Evolutionary conservation across 2,113 vertebrate genomes (phyloP), one percentile per base, ranked within the genome.

Genomic region (Apistogramma diplotaenia): DNA sequence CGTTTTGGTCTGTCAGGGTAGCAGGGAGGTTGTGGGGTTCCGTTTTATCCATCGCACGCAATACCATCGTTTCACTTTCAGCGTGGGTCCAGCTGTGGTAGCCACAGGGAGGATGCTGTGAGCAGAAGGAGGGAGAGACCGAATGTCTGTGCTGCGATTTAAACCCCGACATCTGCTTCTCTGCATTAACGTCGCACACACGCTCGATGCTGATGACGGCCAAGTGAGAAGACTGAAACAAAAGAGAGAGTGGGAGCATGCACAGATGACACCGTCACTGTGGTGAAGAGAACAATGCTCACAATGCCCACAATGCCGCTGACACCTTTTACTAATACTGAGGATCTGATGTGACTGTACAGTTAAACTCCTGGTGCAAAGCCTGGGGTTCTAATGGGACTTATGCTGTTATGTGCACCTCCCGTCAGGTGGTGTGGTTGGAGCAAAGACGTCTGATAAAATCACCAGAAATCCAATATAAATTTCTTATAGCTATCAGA

Each of bases 161-260:
- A 78, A 72, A 85, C 19, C 49, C 57, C 71, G 46, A 57, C 85
- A 90, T 89, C 77, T 90, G 84, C 70, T 57, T 74, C 78, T 59
- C 71, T 53, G 9, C n/a, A 43, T 79, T 61, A 31, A 60, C 78
- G 85, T 79, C 51, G 31, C 57, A 31, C 6, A 46, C 61, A 59
- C 73, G 74, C 40, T 72, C 1, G 7, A 51, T 58, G n/a, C 43
- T 74, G 65, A 79, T 60, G 46, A 19, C 25, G n/a, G 76, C 51
- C n/a, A 16, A 19, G 79, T 62, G 29, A 27, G 16, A 43, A 40
- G 40, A 40, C 27, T 2, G 8, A 60, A 57, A 43, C 40, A 76
- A 53, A 29, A 60, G 29, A 46, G 55, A 5, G 3, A 12, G 21
- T 76, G 78, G 54, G 72, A 79, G 58, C 77, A 53, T 62, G 59